Percentiles rank a stretch among this genome's conserved stretches.
phyloP scores from a whole-genome alignment of 2,888 invertebrate genomes.

The Trissoscelio sp. region DNA sequence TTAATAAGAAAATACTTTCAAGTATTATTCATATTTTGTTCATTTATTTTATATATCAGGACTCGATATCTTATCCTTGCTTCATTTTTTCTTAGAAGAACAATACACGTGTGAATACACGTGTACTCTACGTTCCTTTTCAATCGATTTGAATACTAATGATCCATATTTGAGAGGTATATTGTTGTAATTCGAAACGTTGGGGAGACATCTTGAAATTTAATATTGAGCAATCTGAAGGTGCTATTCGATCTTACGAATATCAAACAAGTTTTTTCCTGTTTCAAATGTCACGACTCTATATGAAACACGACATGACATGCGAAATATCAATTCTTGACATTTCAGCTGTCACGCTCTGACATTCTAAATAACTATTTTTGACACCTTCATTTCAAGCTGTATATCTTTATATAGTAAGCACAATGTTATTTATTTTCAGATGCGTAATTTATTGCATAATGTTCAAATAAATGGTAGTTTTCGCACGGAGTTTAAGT shows the following conservation, averaged over 20 bases:
- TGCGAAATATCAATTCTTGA: constrained; percentile 64
- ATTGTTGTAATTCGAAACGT: constrained; percentile 19
- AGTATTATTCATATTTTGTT: no score
- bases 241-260: constrained; percentile 36
- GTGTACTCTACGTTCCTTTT: no score
- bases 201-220: constrained; percentile 8
- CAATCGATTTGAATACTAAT: no score
- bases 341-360: constrained; percentile 56
- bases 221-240: constrained; percentile 30
- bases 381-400: constrained; percentile 40
- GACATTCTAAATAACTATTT: constrained; percentile 51
- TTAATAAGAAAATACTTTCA: no score
- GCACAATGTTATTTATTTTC: constrained; percentile 31
- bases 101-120: no score
- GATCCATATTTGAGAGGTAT: constrained; percentile 1
- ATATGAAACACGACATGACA: constrained; percentile 47
- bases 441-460: constrained; percentile 20
- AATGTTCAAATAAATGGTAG: constrained; percentile 24
- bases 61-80: no score
- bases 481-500: constrained; percentile 21
- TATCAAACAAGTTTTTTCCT: constrained; percentile 54
- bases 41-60: no score
- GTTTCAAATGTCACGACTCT: constrained; percentile 53
- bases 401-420: constrained; percentile 52
- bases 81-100: no score